Conservation (phyloP, 2,797 vertebrate species). For the Microhierax caerulescens region DNA sequence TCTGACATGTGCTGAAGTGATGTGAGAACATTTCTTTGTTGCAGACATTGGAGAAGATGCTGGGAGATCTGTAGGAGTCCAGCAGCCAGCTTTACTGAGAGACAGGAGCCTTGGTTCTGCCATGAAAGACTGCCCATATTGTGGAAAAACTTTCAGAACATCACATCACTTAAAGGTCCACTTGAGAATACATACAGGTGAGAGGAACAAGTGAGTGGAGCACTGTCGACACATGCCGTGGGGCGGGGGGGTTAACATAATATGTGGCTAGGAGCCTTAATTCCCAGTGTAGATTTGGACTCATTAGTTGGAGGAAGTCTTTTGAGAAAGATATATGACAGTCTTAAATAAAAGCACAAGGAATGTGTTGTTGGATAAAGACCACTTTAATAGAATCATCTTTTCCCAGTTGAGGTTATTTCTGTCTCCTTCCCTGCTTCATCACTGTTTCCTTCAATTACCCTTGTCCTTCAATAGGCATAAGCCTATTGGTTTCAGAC, state of each 20-base stretch:
- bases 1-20: conserved; percentile 88
- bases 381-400: conserved; percentile 59
- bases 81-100: conserved; percentile 87
- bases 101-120: conserved; percentile 90
- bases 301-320: conserved; percentile 41
- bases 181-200: conserved; percentile 99
- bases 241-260: background rate
- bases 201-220: conserved; percentile 50
- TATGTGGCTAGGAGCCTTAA: background rate
- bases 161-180: conserved; percentile 99
- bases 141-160: conserved; percentile 97
- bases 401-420: conserved; percentile 66
- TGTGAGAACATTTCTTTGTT: conserved; percentile 85
- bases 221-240: background rate
- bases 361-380: conserved; percentile 65
- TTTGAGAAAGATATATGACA: conserved; percentile 45
- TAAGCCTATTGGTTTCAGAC: conserved; percentile 69
- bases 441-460: conserved; percentile 68
- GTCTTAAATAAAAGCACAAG: conserved; percentile 61
- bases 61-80: conserved; percentile 85
- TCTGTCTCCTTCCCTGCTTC: conserved; percentile 60
- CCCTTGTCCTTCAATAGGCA: conserved; percentile 63
- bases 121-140: conserved; percentile 98
- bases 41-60: conserved; percentile 96
- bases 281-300: conserved; percentile 8